Conservation (phyloP, 2,113 vertebrate genomes). For the Peucedramus taeniatus region DNA sequence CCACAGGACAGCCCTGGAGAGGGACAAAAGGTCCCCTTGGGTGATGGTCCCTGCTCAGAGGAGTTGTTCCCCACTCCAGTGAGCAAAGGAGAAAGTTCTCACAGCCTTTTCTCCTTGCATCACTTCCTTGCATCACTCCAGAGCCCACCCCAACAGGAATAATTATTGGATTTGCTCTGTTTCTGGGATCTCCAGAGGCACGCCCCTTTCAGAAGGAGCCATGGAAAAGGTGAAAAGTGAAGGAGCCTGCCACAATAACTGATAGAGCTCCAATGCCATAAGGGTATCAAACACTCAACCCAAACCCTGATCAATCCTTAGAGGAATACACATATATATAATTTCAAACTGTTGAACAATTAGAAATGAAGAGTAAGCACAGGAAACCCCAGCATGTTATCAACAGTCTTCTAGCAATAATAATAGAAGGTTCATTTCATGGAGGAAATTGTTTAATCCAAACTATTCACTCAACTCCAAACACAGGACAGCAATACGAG, state of each 20-base stretch:
- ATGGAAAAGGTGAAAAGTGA: neutral
- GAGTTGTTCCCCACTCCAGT: rapidly evolving
- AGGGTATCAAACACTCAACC: neutral
- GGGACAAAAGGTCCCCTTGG: neutral
- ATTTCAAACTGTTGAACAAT: neutral
- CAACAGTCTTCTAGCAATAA: neutral
- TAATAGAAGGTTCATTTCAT: slow-evolving; percentile 20
- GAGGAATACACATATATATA: neutral
- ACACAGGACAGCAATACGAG: neutral
- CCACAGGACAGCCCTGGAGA: neutral
- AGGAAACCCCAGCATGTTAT: slow-evolving; percentile 13
- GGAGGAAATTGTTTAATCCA: slow-evolving; percentile 45
- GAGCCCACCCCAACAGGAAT: neutral
- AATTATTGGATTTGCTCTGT: neutral
- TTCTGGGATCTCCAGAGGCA: neutral
- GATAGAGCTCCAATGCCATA: neutral
- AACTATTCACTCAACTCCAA: slow-evolving; percentile 23
- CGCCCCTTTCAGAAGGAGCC: rapidly evolving
- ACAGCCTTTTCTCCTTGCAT: neutral
- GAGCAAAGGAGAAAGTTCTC: neutral
- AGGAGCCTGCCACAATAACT: neutral
- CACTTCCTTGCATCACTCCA: neutral
- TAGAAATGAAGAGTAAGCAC: neutral
- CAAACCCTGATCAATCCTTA: neutral
- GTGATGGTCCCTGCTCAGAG: neutral